A percentile compares a stretch with the other conserved stretches of the same genome.
Evolutionary conservation across 2,888 invertebrate genomes (phyloP).

Genomic region (Tupiocoris notatus): DNA sequence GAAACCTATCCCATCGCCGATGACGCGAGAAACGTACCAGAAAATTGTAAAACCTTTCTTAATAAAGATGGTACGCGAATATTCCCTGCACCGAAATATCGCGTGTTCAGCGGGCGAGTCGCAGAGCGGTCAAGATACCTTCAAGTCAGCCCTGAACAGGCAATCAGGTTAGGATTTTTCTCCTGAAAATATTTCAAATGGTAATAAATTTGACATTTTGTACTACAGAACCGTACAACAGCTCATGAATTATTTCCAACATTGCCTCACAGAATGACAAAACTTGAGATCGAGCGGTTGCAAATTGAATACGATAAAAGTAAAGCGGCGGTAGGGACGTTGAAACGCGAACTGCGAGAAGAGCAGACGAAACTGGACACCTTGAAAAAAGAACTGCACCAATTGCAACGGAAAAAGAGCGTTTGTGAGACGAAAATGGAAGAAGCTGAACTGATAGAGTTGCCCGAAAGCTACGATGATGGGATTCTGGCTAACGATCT

Average conservation of each 20-base stretch:
- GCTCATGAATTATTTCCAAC: too few relatives aligned
- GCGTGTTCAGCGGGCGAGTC: slow-evolving; percentile 59
- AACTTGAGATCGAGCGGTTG: slow-evolving; percentile 15
- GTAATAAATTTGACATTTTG: too few relatives aligned
- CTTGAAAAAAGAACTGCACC: slow-evolving; percentile 4
- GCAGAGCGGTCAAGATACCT: slow-evolving; percentile 58
- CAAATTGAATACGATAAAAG: slow-evolving; percentile 24
- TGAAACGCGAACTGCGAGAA: not conserved
- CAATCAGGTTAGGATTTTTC: slow-evolving; percentile 60
- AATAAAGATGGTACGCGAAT: slow-evolving; percentile 68
- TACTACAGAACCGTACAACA: too few relatives aligned
- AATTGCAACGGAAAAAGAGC: slow-evolving; percentile 7
- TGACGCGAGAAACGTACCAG: slow-evolving; percentile 64
- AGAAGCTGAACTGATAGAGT: slow-evolving; percentile 30
- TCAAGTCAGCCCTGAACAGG: slow-evolving; percentile 66
- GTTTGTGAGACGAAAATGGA: slow-evolving; percentile 26
- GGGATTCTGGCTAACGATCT: slow-evolving; percentile 43
- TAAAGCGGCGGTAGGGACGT: not conserved
- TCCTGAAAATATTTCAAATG: too few relatives aligned
- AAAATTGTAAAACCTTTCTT: slow-evolving; percentile 65
- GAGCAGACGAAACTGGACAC: not conserved
- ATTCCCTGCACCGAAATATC: slow-evolving; percentile 74
- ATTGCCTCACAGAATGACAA: slow-evolving; percentile 31
- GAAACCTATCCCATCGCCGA: slow-evolving; percentile 71
- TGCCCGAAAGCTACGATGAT: slow-evolving; percentile 34